Percentiles rank a stretch among this genome's conserved stretches.
phyloP scores from a whole-genome alignment of 2,797 vertebrate genomes.

The Melanotaenia pygmaea region DNA sequence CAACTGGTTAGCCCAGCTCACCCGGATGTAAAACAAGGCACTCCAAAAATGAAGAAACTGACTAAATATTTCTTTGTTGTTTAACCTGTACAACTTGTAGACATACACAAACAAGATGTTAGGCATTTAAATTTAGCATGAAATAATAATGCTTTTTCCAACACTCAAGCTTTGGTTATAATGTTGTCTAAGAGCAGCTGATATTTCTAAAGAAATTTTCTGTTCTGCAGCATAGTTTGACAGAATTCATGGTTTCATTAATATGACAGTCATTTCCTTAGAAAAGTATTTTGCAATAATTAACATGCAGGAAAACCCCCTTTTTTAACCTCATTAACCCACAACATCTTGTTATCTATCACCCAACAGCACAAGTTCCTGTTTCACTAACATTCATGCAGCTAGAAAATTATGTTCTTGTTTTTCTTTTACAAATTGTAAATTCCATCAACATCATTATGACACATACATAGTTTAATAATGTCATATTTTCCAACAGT shows the following conservation, averaged over 20 bases:
- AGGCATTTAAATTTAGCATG: not conserved
- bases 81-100: not conserved
- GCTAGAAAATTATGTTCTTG: not conserved
- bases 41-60: not conserved
- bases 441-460: not conserved
- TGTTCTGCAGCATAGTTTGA: not conserved
- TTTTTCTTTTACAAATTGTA: not conserved
- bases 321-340: not conserved
- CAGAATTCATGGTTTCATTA: not conserved
- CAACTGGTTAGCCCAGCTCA: not conserved
- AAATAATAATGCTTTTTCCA: not conserved
- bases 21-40: not conserved
- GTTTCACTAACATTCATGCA: not conserved
- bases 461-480: not conserved
- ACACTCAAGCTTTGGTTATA: not conserved
- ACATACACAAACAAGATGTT: no score
- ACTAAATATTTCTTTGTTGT: not conserved
- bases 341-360: not conserved
- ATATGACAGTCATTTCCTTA: slow-evolving; percentile 26
- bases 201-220: not conserved
- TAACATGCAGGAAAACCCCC: not conserved
- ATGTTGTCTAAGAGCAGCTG: not conserved
- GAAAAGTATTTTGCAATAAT: slow-evolving; percentile 1
- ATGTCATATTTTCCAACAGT: not conserved
- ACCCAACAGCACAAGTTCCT: not conserved